Evolutionary conservation across 2,113 vertebrate genomes (phyloP).

Genomic region (Phyllostomus discolor): DNA sequence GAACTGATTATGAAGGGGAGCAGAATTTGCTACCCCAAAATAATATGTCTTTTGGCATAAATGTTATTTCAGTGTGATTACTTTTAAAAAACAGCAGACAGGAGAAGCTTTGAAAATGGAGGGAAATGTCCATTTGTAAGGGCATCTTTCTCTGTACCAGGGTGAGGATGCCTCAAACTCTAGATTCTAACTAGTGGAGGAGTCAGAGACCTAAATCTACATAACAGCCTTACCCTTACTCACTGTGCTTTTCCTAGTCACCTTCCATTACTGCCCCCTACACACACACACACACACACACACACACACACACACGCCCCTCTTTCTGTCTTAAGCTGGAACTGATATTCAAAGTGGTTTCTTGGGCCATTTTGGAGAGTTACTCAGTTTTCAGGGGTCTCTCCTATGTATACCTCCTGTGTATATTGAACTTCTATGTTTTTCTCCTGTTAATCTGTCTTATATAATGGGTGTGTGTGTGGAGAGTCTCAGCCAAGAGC

Average conservation of each 20-base stretch:
- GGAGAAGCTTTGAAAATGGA: not conserved
- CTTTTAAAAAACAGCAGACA: not conserved
- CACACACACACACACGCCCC: no score
- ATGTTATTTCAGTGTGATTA: not conserved
- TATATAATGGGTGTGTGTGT: not conserved
- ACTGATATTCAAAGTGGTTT: not conserved
- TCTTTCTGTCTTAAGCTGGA: not conserved
- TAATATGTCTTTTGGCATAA: not conserved
- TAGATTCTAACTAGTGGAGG: not conserved
- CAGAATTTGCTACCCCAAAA: not conserved
- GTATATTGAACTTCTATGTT: not conserved
- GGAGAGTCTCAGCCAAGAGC: not conserved
- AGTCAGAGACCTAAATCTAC: not conserved
- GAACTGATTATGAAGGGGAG: not conserved
- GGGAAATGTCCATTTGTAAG: not conserved
- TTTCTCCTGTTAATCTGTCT: not conserved
- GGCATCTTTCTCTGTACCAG: not conserved
- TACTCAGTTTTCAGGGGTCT: not conserved
- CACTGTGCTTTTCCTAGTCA: not conserved
- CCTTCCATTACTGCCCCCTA: not conserved
- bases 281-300: no score
- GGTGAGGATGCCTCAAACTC: not conserved
- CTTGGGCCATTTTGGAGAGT: not conserved
- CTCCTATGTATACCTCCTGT: no score
- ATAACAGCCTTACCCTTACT: not conserved